Percentiles rank a stretch among this genome's conserved stretches.
phyloP scores from a whole-genome alignment of 1,140 invertebrate genomes.

The Myzus persicae region DNA sequence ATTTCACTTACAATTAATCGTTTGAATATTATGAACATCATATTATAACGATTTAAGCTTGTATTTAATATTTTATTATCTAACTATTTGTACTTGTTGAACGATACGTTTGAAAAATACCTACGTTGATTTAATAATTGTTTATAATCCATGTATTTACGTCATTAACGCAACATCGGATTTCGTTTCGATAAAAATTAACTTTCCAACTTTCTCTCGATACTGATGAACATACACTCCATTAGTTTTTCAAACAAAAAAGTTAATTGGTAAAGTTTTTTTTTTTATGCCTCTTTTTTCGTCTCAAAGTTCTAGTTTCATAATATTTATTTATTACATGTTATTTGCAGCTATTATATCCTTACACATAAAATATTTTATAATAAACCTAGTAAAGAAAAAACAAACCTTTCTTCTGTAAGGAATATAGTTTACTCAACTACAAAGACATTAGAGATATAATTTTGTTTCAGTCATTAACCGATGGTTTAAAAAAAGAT shows the following conservation, averaged over 20 bases:
- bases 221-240: background rate
- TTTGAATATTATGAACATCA: background rate
- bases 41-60: background rate
- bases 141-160: background rate
- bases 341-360: background rate
- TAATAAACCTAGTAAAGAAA: background rate
- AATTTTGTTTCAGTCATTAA: background rate
- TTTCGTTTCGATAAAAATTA: background rate
- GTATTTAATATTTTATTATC: background rate
- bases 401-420: background rate
- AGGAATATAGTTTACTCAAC: background rate
- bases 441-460: background rate
- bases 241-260: constrained; percentile 30
- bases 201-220: background rate
- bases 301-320: background rate
- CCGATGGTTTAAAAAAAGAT: background rate
- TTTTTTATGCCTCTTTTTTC: background rate
- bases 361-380: background rate
- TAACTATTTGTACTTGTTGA: background rate
- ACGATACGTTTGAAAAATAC: background rate
- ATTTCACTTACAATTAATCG: no score
- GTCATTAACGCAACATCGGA: background rate
- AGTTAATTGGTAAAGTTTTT: constrained; percentile 32
- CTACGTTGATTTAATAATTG: background rate
- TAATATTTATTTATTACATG: background rate